These are phyloP conservation scores for Liolophura sinensis DNA, from an alignment of 1,140 invertebrate genomes.

Conservation along the genomic window DNA sequence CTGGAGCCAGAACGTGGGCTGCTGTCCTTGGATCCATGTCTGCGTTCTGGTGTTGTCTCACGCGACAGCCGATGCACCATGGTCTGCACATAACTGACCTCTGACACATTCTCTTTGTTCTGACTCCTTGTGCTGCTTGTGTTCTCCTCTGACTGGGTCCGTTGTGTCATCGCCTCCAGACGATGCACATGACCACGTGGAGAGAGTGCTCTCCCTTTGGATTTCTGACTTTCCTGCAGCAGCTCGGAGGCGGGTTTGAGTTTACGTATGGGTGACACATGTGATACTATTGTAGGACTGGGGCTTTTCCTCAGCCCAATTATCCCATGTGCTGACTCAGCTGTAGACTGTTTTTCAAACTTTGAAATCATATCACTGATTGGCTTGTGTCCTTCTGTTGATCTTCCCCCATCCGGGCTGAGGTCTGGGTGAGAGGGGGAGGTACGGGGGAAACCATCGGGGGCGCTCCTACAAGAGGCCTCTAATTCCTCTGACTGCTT, in stretches of 20 bases:
- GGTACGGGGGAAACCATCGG: too few relatives aligned
- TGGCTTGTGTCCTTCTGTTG: neutral
- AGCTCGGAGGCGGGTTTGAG: conserved; percentile 51
- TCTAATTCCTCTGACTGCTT: too few relatives aligned
- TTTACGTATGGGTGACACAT: conserved; percentile 13
- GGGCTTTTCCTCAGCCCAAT: neutral
- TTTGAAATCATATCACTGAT: conserved; percentile 2
- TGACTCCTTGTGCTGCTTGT: conserved; percentile 7
- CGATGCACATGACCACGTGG: too few relatives aligned
- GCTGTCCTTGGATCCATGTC: conserved; percentile 19
- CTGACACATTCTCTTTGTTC: conserved; percentile 47
- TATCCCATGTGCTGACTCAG: neutral
- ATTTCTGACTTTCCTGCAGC: conserved; percentile 47
- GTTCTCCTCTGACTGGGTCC: too few relatives aligned
- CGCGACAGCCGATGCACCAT: conserved; percentile 44
- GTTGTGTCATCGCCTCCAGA: too few relatives aligned
- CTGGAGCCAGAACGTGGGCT: conserved; percentile 16
- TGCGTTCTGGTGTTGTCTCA: conserved; percentile 39
- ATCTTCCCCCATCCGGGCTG: neutral
- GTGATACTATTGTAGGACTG: neutral
- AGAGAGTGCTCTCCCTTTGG: conserved; percentile 26
- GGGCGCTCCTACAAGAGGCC: too few relatives aligned
- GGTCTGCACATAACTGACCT: conserved; percentile 36
- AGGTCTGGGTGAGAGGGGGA: neutral
- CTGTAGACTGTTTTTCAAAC: neutral